Evolutionary conservation across 1,140 invertebrate genomes (phyloP), one percentile per base, ranked within the genome.

Genomic region (Agrilus planipennis): DNA sequence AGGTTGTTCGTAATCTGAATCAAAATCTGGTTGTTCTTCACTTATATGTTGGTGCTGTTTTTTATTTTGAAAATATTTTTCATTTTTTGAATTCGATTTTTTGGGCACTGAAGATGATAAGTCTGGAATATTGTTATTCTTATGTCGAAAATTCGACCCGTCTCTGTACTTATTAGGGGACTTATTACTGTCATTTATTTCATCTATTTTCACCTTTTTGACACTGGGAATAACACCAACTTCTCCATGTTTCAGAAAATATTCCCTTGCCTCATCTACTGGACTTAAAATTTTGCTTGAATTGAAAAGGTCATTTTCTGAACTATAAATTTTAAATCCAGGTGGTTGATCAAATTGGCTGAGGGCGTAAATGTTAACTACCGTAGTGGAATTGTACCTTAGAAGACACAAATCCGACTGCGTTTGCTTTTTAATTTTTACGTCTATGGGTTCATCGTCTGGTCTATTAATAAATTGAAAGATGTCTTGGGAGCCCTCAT

Each of bases 391-490:
- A 53, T 85, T 83, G 49, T 83, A 86, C n/a, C 79, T 60, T 9
- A 84, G 51, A 49, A 71, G 70, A 52, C 84, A 88, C 11, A 84
- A 66, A 60, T 87, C 80, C 0, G 77, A 71, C 4, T 73, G 60
- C 34, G 71, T 76, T 57, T 81, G 69, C 14, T 75, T 64, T 45
- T 76, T 68, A 2, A 77, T 65, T 46, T 70, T 75, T 6, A 36
- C 2, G 30, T 32, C 30, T 32, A 17, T 14, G 14, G 30, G 10
- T 32, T 9, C 30, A 10, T 32, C 30, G 14, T n/a, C 10, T 7
- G 30, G 30, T 6, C 14, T 32, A 4, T 38, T 38, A 23, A 44
- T 39, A 34, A 44, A 50, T 27, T 36, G 42, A 19, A 30, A 51
- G 20, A 43, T 43, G 14, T 46, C 46, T 34, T 49, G 41, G 5